These are phyloP conservation scores for Todiramphus chloris DNA, from an alignment of 2,113 vertebrate genomes.

Conservation along the genomic window DNA sequence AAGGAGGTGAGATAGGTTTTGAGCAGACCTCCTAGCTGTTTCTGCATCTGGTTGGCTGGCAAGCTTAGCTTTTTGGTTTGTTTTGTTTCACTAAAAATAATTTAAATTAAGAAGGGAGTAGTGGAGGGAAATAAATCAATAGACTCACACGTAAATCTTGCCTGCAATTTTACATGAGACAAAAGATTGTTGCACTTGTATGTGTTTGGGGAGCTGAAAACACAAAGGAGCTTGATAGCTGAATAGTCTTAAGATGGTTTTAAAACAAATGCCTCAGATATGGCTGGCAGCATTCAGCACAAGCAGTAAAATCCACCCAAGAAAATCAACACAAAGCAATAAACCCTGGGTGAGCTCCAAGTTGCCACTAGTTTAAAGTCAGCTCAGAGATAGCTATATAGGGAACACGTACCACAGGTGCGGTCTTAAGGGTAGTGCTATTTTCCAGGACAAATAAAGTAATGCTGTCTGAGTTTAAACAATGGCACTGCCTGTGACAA, in stretches of 20 bases:
- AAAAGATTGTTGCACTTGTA: not conserved
- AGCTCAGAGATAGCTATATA: not conserved
- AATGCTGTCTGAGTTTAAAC: not conserved
- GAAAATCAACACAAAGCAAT: constrained; percentile 39
- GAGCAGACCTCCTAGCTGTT: not conserved
- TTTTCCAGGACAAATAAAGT: not conserved
- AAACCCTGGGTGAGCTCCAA: not conserved
- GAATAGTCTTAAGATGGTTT: not conserved
- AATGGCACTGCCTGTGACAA: not conserved
- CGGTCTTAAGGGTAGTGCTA: not conserved
- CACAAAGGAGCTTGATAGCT: not conserved
- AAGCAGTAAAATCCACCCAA: not conserved
- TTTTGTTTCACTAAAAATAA: not conserved
- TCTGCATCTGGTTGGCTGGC: not conserved
- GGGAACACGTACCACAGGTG: not conserved
- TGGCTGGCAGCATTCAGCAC: not conserved
- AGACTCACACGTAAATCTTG: not conserved
- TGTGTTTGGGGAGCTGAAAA: not conserved
- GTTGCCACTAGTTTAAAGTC: not conserved
- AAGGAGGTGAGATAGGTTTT: not conserved
- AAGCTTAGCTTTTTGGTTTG: not conserved
- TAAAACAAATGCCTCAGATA: not conserved
- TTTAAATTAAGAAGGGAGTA: not conserved
- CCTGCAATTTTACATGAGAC: not conserved
- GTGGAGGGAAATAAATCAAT: not conserved